Conservation (phyloP, 2,888 invertebrate genomes). For the Drosophila greeni region DNA sequence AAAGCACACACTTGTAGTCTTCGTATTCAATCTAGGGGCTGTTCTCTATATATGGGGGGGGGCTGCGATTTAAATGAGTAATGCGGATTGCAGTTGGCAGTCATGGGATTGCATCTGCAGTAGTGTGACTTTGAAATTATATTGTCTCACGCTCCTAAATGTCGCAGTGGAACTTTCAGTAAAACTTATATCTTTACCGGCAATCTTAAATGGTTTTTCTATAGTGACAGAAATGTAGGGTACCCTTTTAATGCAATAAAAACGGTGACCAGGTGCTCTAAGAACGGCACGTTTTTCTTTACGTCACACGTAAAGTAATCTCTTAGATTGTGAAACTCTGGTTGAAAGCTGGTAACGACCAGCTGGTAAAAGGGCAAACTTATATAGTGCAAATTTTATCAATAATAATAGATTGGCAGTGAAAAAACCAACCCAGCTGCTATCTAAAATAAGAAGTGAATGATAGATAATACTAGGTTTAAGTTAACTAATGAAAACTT, state of each 20-base stretch:
- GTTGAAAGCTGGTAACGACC: too few species aligned
- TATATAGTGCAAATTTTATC: neutral
- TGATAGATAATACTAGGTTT: neutral
- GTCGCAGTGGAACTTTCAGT: neutral
- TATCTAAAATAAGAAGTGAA: neutral
- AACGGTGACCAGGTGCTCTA: too few species aligned
- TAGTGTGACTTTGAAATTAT: neutral
- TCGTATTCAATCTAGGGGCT: neutral
- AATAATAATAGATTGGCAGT: neutral
- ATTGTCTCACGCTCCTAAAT: neutral
- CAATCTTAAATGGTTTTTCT: neutral
- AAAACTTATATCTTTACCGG: neutral
- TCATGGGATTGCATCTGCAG: slow-evolving; percentile 8
- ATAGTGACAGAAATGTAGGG: neutral
- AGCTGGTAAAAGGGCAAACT: neutral
- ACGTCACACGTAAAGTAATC: too few species aligned
- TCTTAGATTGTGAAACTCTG: neutral
- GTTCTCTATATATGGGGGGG: slow-evolving; percentile 5
- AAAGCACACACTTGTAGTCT: slow-evolving; percentile 4
- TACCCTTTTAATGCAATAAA: neutral
- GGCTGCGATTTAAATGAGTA: slow-evolving; percentile 4
- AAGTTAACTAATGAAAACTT: neutral
- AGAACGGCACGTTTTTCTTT: too few species aligned
- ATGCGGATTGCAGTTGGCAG: slow-evolving; percentile 3
- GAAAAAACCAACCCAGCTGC: neutral